Conservation (phyloP, 2,888 invertebrate species). For the Drosophila anomalata region DNA sequence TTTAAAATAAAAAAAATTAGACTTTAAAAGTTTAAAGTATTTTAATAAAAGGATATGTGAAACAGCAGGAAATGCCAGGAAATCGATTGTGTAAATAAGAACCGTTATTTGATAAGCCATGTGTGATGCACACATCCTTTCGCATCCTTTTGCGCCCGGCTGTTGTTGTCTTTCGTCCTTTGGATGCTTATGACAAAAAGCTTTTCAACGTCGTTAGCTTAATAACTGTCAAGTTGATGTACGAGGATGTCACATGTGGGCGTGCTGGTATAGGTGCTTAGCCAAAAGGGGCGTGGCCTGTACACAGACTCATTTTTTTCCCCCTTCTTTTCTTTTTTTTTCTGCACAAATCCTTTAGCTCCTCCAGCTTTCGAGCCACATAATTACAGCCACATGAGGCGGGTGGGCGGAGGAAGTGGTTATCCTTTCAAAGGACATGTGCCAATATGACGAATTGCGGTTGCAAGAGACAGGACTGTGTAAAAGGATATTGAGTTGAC, state of each 20-base stretch:
- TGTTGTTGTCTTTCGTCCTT: conserved; percentile 2
- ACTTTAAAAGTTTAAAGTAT: no score
- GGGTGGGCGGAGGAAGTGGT: conserved; percentile 11
- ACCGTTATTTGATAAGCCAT: not conserved
- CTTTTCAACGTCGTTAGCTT: conserved; percentile 75
- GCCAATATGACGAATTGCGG: conserved; percentile 76
- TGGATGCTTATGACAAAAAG: conserved; percentile 61
- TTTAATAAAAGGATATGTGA: no score
- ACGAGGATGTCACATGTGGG: not conserved
- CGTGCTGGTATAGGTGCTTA: conserved; percentile 13
- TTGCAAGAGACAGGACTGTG: conserved; percentile 41
- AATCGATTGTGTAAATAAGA: no score
- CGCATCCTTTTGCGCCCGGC: not conserved
- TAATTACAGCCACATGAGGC: conserved; percentile 66
- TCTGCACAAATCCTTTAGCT: conserved; percentile 11
- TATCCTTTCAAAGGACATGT: conserved; percentile 72
- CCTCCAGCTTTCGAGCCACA: conserved; percentile 56
- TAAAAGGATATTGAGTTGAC: not conserved
- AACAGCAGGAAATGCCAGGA: no score
- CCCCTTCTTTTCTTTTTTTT: conserved; percentile 5
- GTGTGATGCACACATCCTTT: not conserved
- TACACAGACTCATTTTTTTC: conserved; percentile 4
- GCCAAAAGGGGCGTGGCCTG: conserved; percentile 20
- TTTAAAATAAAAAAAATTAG: no score
- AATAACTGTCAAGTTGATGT: conserved; percentile 70